Evolutionary conservation across 2,113 vertebrate genomes (phyloP).

Genomic region (Hippolais icterina): DNA sequence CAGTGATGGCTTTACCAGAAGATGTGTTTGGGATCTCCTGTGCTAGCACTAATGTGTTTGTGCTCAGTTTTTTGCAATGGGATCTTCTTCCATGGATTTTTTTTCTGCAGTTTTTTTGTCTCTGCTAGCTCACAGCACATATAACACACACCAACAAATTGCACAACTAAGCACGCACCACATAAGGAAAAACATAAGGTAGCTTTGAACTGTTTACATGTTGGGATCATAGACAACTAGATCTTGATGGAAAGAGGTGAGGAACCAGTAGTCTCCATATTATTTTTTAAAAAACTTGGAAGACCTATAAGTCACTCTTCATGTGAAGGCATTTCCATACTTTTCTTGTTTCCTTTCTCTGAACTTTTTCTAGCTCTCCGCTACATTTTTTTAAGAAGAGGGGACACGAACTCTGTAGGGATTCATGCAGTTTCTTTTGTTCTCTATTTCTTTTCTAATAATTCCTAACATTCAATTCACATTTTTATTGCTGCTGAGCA

Average conservation of each 20-base stretch:
- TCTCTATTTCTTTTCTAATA: constrained; percentile 34
- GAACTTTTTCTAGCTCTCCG: neutral
- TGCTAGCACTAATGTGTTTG: neutral
- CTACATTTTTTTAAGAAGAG: neutral
- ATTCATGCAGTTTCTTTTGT: constrained; percentile 27
- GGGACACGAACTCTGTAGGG: neutral
- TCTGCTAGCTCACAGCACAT: neutral
- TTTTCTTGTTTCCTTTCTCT: neutral
- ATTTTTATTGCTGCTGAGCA: constrained; percentile 52
- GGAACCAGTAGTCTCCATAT: neutral
- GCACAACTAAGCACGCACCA: neutral
- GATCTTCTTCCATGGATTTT: neutral
- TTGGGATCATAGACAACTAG: neutral
- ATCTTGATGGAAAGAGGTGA: neutral
- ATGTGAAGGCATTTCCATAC: neutral
- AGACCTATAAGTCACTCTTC: neutral
- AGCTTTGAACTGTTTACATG: neutral
- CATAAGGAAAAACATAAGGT: neutral
- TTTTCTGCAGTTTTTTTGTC: neutral
- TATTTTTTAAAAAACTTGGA: neutral
- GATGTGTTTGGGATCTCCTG: neutral
- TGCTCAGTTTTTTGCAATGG: neutral
- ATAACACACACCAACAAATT: neutral
- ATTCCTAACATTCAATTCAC: constrained; percentile 54
- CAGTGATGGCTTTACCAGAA: neutral